A percentile compares a stretch with the other conserved stretches of the same genome.
These are phyloP conservation scores for Tragelaphus imberbis DNA, from an alignment of 2,113 vertebrate species.

Conservation along the genomic window DNA sequence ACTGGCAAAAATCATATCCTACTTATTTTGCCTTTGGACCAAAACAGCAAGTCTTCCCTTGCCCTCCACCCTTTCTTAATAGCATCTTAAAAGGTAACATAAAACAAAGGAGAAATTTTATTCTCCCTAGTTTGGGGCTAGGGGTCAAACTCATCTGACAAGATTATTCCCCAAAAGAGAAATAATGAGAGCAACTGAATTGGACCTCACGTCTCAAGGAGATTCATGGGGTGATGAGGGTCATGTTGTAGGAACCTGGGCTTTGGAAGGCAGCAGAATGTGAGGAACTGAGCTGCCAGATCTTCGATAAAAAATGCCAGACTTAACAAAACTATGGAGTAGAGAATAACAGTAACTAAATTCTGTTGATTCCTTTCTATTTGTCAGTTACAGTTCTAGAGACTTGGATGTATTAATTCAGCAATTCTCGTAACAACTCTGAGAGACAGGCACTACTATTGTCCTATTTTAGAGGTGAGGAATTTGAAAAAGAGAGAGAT, in stretches of 20 bases:
- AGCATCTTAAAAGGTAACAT: background rate
- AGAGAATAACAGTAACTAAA: background rate
- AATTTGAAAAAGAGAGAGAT: background rate
- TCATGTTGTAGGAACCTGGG: background rate
- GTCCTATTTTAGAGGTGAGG: background rate
- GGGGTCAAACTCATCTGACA: background rate
- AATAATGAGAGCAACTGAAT: background rate
- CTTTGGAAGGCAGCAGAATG: background rate
- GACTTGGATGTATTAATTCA: background rate
- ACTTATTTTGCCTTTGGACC: background rate
- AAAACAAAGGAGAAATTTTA: background rate
- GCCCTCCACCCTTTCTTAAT: background rate
- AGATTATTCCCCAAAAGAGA: background rate
- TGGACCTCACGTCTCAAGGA: background rate
- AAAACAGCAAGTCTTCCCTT: background rate
- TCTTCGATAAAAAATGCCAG: background rate
- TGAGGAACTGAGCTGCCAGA: background rate
- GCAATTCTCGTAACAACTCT: background rate
- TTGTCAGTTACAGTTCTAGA: background rate
- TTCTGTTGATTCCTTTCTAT: background rate
- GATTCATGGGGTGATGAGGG: background rate
- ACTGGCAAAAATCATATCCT: background rate
- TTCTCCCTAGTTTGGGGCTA: background rate
- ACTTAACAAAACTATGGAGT: background rate
- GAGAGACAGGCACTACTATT: background rate